Evolutionary conservation across 2,797 vertebrate genomes (phyloP), one percentile per base, ranked within the genome.

Genomic region (Australoheros facetus): DNA sequence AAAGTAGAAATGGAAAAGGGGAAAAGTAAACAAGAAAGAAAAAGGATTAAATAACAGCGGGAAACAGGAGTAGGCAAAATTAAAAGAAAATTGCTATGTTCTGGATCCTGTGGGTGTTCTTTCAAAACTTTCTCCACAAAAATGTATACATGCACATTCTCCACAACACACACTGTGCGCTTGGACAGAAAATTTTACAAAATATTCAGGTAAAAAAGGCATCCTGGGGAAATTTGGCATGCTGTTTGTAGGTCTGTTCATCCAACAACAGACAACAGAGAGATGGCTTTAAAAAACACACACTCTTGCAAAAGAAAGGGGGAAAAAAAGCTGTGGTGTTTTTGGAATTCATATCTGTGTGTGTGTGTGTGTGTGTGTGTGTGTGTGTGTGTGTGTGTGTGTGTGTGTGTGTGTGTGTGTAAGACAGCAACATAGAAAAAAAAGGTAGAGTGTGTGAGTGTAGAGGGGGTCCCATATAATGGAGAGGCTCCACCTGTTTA

Each of bases 401-500:
- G 39, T 66, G 55, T 53, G 56, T 78, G 56, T 78, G 48, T 48
- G 53, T 85, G 64, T 87, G 79, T 34, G 48, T 74, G 72, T 83
- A 86, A 88, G 88, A 88, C 78, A 66, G 76, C 19, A 56, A 71
- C 69, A 71, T 54, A 73, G 60, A 86, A 84, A 86, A 71, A 74
- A 84, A 74, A 78, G 81, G 75, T 84, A 77, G 85, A 84, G 83
- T 82, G 76, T 72, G 81, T 78, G 83, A 84, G 83, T 76, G 72
- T 81, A 77, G 80, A 77, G 75, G 81, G 86, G 88, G 88, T 85
- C 89, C 79, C 85, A 90, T 93, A 97, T 96, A 96, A 96, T 97
- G 94, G 95, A 95, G 91, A 89, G 85, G 89, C 94, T 94, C 94
- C 97, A 97, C 97, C 96, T 97, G 97, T 98, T 98, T 97, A 96